Evolutionary conservation across 2,888 invertebrate genomes (phyloP), one percentile per base, ranked within the genome.

Genomic region (Tetragnatha montana): DNA sequence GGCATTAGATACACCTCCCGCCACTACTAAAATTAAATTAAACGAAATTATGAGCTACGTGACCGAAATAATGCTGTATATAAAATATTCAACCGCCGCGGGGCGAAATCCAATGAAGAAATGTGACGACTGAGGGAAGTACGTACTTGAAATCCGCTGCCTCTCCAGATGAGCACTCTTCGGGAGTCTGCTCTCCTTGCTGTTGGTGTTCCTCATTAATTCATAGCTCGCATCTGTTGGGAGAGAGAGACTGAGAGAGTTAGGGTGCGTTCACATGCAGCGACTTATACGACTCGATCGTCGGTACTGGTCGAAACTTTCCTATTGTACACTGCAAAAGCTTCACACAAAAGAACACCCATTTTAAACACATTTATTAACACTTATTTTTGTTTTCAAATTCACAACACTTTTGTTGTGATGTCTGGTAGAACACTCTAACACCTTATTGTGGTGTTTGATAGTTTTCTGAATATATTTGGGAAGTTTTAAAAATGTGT

Each of bases 201-300:
- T 83, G 22, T 89, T 89, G 19, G 89, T 89, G 71, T 89, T 89
- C 76, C 89, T 85, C 89, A 85, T 89, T 71, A 89, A 80, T 81
- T 89, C 89, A 71, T 89, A 89, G 70, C 89, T 89, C 19, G 89
- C 84, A 85, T 89, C 89, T 89, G 35, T n/a, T 71, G 80, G 73
- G 71, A 68, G 73, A 51, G 80, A 86, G 1, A 35, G 35, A 35
- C 35, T 35, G 35, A 35, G 35, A 86, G 47, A 79, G 47, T 74
- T 69, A 76, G 35, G 35, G 35, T 35, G 35, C 35, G 35, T 35
- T 35, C 4, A 35, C 35, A 35, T 35, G 35, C 35, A 35, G 35
- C 35, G 35, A 35, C 1, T 35, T 35, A 4, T 2, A 35, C 35
- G 35, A 35, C 35, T 1, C 35, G 35, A 35, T 4, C 35, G 35